Base-by-base conservation (phyloP, 2,888 invertebrate genomes). In the Tenthredo notha region DNA sequence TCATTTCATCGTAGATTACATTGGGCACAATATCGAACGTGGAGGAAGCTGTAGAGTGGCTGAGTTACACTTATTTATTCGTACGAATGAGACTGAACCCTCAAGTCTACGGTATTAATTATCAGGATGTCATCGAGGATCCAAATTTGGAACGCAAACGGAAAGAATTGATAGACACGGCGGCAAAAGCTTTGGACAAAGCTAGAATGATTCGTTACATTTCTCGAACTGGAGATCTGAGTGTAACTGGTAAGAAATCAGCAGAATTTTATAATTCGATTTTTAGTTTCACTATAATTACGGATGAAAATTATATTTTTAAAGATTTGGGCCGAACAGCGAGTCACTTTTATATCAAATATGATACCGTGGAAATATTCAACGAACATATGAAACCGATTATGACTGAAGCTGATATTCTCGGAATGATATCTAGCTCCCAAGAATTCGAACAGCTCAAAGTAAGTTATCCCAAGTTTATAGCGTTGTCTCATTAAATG, bases 371-470 rank as follows among this genome's bases (percentile, higher is more conserved):
- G 89, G 97, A 98, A 92, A 96, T 97, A 29, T 98, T 99, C 93
- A 98, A 98, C 93, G 97, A 98, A 87, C 95, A 96, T 91, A 95
- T 98, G 87, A 95, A 95, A 85, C 95, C 97, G 58, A 95, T 97
- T 40, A 98, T 99, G 98, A 96, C 96, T 4, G 98, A 98, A 88
- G 95, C 96, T 0, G 97, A 98, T 87, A 96, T 99, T 43, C 94
- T 99, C n/a, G 96, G 96, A 87, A 97, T 99, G 96, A 96, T 99
- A 83, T 97, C 98, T 0, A 95, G 97, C 86, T 97, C 99, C 3
- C 97, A 98, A 74, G 99, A 99, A 93, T 99, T 99, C 94, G 96
- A 98, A 87, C 99, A 99, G 91, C 95, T 99, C 0, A 99, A 99
- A 95, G 97, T 97, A 90, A 90, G 75, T 83, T 65, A 70, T 70